Evolutionary conservation across 2,797 vertebrate genomes (phyloP).

Genomic region (Potorous gilbertii): DNA sequence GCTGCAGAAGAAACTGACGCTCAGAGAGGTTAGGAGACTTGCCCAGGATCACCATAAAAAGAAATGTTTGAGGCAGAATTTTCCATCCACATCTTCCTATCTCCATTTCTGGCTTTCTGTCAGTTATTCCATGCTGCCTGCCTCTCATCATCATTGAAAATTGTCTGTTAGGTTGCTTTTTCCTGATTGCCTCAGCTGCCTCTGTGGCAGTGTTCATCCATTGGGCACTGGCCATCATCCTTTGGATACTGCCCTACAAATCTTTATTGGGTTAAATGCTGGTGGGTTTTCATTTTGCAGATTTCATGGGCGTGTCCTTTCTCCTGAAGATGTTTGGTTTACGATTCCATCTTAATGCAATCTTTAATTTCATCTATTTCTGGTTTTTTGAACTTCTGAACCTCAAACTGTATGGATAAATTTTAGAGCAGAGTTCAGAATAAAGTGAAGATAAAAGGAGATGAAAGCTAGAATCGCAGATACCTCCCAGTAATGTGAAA

Average conservation of each 20-base stretch:
- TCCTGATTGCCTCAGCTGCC: not conserved
- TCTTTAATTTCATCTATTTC: not conserved
- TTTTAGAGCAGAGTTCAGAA: not conserved
- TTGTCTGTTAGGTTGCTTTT: not conserved
- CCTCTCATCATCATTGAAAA: not conserved
- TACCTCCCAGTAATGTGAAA: not conserved
- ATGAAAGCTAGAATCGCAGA: not conserved
- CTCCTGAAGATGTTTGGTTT: not conserved
- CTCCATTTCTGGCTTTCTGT: not conserved
- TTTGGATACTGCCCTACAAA: not conserved
- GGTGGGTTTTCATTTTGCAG: not conserved
- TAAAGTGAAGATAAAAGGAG: not conserved
- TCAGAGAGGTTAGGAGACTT: not conserved
- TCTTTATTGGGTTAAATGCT: not conserved
- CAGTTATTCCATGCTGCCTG: not conserved
- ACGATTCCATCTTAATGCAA: too few species aligned
- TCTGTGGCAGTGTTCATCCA: not conserved
- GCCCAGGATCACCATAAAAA: not conserved
- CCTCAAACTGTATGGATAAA: not conserved
- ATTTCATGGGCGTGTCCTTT: not conserved
- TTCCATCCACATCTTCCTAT: not conserved
- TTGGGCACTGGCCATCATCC: not conserved
- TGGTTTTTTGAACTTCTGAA: not conserved
- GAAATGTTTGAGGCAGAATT: not conserved
- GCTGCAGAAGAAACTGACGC: not conserved